Conservation (phyloP, 2,888 invertebrate species). For the Sisyra nigra region DNA sequence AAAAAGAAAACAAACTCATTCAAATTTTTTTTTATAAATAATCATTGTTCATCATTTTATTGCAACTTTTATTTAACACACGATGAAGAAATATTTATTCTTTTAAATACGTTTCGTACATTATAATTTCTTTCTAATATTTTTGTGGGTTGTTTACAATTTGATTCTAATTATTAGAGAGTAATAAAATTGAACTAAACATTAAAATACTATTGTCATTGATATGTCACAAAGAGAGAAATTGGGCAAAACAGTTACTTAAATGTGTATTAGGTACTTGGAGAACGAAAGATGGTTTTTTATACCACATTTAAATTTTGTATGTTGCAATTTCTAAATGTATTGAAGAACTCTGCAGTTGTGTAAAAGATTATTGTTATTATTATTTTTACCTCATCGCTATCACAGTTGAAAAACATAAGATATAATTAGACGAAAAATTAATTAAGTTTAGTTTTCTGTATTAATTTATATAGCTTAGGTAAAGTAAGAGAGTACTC, state of each 20-base stretch:
- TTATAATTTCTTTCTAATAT: no score
- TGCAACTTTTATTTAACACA: conserved; percentile 26
- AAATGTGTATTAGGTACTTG: not conserved
- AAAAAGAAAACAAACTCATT: not conserved
- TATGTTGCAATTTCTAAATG: not conserved
- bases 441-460: no score
- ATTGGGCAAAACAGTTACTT: not conserved
- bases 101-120: not conserved
- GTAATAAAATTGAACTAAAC: no score
- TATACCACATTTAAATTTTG: not conserved
- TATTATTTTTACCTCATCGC: no score
- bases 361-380: no score
- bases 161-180: not conserved
- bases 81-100: conserved; percentile 15
- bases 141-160: no score
- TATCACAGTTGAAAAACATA: no score
- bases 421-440: no score
- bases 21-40: conserved; percentile 18
- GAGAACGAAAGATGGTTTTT: not conserved
- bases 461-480: no score
- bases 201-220: conserved; percentile 7
- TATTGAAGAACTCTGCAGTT: not conserved
- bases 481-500: no score
- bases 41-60: conserved; percentile 29
- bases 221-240: conserved; percentile 2